Percentiles rank a stretch among this genome's conserved stretches.
Conservation (phyloP, 1,140 invertebrate genomes). For the Neodiprion fabricii region DNA sequence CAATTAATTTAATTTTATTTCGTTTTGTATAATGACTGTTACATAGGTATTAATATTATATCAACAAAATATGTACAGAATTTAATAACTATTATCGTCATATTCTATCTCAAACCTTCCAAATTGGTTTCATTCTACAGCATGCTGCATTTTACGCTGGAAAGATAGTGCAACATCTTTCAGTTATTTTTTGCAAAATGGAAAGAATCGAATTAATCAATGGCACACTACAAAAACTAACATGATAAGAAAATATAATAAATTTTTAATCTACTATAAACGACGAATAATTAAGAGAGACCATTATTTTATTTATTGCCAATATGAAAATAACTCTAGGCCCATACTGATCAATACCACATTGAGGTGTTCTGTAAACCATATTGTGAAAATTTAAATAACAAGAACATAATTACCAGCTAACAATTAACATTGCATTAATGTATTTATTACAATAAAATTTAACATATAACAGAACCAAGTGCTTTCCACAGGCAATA, state of each 20-base stretch:
- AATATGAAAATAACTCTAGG: slow-evolving; percentile 1
- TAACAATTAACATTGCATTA: neutral
- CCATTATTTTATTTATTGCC: neutral
- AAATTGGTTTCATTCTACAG: slow-evolving; percentile 29
- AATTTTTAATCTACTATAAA: slow-evolving; percentile 19
- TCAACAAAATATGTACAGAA: slow-evolving; percentile 58
- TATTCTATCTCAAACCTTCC: slow-evolving; percentile 35
- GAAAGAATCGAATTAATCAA: slow-evolving; percentile 27
- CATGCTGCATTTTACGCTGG: slow-evolving; percentile 25
- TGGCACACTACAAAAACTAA: slow-evolving; percentile 46
- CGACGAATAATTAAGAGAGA: neutral
- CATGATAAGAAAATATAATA: slow-evolving; percentile 41
- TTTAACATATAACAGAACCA: neutral
- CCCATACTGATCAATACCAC: neutral
- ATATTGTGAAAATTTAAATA: neutral
- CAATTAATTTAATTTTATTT: slow-evolving; percentile 6
- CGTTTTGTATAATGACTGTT: slow-evolving; percentile 56
- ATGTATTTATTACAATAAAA: no score
- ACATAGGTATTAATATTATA: slow-evolving; percentile 55
- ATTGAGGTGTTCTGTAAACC: neutral
- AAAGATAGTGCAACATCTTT: slow-evolving; percentile 8
- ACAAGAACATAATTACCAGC: neutral
- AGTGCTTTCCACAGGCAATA: neutral
- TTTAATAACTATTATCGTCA: slow-evolving; percentile 43
- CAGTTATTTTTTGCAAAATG: slow-evolving; percentile 12